These are phyloP conservation scores for Champsocephalus esox DNA, from an alignment of 2,797 vertebrate species.

Conservation along the genomic window DNA sequence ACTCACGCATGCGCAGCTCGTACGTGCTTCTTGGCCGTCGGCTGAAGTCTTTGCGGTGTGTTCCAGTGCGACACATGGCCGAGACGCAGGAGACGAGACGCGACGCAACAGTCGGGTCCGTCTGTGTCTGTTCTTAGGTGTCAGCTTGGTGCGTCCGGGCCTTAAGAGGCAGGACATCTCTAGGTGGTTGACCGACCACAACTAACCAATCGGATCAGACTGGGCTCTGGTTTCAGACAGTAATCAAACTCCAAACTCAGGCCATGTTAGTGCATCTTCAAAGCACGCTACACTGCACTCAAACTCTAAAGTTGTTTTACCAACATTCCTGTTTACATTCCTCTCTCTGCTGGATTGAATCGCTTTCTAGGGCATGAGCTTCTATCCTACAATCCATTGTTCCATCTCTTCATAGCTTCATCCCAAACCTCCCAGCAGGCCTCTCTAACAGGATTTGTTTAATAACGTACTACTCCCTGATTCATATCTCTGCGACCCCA, in stretches of 20 bases:
- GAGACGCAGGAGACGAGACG: too few species aligned
- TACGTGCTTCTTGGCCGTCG: too few species aligned
- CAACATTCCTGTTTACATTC: neutral
- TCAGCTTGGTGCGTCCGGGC: too few species aligned
- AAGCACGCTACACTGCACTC: neutral
- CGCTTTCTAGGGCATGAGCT: constrained; percentile 1
- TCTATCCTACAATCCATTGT: constrained; percentile 23
- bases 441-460: constrained; percentile 66
- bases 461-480: constrained; percentile 49
- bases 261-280: neutral
- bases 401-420: constrained; percentile 30
- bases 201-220: too few species aligned
- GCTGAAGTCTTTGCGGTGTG: too few species aligned
- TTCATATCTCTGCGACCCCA: constrained; percentile 65
- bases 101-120: too few species aligned
- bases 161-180: too few species aligned
- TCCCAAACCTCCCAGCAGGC: constrained; percentile 27
- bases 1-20: too few species aligned
- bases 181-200: too few species aligned
- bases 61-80: too few species aligned
- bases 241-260: too few species aligned
- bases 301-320: constrained; percentile 8
- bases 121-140: too few species aligned
- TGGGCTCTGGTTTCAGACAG: neutral
- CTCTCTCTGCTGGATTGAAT: constrained; percentile 28